Conservation (phyloP, 2,113 vertebrate species). For the Theristicus caerulescens region DNA sequence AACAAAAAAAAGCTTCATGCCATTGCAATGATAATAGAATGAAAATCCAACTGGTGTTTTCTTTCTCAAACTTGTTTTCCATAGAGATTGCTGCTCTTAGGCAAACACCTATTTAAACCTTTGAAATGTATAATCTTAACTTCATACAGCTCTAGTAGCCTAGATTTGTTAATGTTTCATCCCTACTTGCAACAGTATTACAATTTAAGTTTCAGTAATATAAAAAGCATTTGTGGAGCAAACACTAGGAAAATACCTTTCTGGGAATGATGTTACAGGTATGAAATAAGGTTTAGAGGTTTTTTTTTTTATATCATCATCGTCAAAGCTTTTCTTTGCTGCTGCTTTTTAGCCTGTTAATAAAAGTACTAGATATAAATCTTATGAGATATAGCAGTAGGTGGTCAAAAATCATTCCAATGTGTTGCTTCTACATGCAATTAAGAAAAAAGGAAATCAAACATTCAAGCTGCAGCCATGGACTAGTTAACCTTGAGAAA, state of each 20-base stretch:
- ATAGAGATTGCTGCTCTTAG: conserved; percentile 54
- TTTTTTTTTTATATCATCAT: neutral
- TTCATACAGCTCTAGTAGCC: conserved; percentile 30
- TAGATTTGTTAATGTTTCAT: conserved; percentile 63
- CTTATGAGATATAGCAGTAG: conserved; percentile 21
- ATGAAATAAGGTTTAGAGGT: neutral
- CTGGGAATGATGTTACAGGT: conserved; percentile 10
- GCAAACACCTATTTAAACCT: conserved; percentile 70
- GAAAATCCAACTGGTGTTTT: conserved; percentile 71
- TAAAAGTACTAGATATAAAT: conserved; percentile 5
- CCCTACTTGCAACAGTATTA: conserved; percentile 40
- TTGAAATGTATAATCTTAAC: conserved; percentile 63
- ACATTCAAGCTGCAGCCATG: conserved; percentile 1
- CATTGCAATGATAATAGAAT: conserved; percentile 67
- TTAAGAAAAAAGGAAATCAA: conserved; percentile 53
- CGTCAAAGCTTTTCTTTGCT: conserved; percentile 24
- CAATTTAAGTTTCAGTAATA: conserved; percentile 62
- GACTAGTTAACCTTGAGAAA: conserved; percentile 39
- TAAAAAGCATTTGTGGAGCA: conserved; percentile 46
- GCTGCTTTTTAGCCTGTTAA: conserved; percentile 34
- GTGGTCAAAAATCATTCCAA: conserved; percentile 19
- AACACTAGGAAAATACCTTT: conserved; percentile 20
- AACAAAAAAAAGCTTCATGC: conserved; percentile 52
- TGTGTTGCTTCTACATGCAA: conserved; percentile 33
- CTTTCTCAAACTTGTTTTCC: conserved; percentile 67